phyloP scores from a whole-genome alignment of 1,140 invertebrate species.

The Condylostylus longicornis region DNA sequence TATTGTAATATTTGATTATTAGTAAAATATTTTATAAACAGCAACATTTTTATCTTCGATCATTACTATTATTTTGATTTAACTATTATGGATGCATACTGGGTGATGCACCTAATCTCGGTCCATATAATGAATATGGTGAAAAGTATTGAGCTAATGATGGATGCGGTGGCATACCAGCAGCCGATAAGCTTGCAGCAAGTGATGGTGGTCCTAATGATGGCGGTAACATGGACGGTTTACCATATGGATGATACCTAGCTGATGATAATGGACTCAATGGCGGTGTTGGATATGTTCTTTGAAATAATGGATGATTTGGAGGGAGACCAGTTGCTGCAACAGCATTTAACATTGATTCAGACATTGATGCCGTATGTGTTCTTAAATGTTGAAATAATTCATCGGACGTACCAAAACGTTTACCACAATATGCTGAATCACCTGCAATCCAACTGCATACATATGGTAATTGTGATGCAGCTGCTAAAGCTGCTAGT shows the following conservation, averaged over 20 bases:
- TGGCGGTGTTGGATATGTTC: slow-evolving; percentile 75
- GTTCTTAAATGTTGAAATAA: slow-evolving; percentile 76
- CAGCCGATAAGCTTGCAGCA: slow-evolving; percentile 40
- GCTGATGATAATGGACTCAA: slow-evolving; percentile 63
- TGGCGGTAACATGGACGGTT: slow-evolving; percentile 44
- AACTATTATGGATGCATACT: slow-evolving; percentile 41
- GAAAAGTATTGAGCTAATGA: slow-evolving; percentile 63
- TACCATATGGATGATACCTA: slow-evolving; percentile 75
- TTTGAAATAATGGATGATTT: slow-evolving; percentile 50
- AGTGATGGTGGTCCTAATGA: slow-evolving; percentile 14
- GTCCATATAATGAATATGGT: slow-evolving; percentile 74
- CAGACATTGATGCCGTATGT: slow-evolving; percentile 52
- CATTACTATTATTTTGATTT: no score
- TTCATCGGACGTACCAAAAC: slow-evolving; percentile 77
- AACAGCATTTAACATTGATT: slow-evolving; percentile 38
- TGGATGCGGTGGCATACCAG: slow-evolving; percentile 48
- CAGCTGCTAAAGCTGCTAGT: slow-evolving; percentile 53
- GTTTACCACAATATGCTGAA: slow-evolving; percentile 76
- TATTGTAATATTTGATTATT: no score
- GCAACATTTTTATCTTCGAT: no score
- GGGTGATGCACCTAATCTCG: slow-evolving; percentile 57
- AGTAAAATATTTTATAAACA: no score
- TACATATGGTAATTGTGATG: slow-evolving; percentile 61
- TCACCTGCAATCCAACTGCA: slow-evolving; percentile 88
- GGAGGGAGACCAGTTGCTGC: slow-evolving; percentile 36